These are phyloP conservation scores for Diceros bicornis DNA, from an alignment of 2,797 vertebrate genomes.

Conservation along the genomic window DNA sequence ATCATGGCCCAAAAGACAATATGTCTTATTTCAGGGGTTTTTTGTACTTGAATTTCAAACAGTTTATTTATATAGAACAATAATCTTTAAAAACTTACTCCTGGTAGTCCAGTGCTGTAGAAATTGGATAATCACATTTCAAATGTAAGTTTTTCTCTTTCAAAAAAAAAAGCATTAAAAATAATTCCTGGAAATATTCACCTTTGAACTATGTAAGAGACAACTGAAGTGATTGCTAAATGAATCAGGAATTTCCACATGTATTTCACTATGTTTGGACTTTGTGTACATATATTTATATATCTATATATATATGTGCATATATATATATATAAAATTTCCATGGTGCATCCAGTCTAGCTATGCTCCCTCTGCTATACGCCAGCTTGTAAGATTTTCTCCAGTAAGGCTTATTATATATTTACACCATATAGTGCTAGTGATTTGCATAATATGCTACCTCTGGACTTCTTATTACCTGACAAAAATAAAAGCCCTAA, in stretches of 20 bases:
- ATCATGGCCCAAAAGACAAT: conserved; percentile 75
- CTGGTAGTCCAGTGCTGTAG: conserved; percentile 77
- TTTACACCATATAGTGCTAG: neutral
- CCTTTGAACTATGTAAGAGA: conserved; percentile 68
- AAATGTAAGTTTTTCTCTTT: conserved; percentile 70
- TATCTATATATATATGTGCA: no score
- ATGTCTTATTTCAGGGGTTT: conserved; percentile 55
- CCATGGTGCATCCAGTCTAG: neutral
- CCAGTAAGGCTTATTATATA: neutral
- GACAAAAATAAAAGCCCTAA: neutral
- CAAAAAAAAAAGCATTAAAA: conserved; percentile 57
- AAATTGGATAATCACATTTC: conserved; percentile 75
- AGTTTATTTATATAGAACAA: conserved; percentile 83
- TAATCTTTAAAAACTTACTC: conserved; percentile 64
- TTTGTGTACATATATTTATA: neutral
- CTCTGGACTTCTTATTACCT: neutral
- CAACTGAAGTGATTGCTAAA: conserved; percentile 41
- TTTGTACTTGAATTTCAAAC: conserved; percentile 74
- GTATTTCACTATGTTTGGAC: neutral
- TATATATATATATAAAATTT: neutral
- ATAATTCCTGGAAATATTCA: conserved; percentile 72
- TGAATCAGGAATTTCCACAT: neutral
- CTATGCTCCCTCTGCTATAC: neutral
- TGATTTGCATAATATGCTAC: neutral
- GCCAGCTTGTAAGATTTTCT: neutral